These are phyloP conservation scores for Subacronicta megacephala DNA, from an alignment of 2,888 invertebrate genomes.

Conservation along the genomic window DNA sequence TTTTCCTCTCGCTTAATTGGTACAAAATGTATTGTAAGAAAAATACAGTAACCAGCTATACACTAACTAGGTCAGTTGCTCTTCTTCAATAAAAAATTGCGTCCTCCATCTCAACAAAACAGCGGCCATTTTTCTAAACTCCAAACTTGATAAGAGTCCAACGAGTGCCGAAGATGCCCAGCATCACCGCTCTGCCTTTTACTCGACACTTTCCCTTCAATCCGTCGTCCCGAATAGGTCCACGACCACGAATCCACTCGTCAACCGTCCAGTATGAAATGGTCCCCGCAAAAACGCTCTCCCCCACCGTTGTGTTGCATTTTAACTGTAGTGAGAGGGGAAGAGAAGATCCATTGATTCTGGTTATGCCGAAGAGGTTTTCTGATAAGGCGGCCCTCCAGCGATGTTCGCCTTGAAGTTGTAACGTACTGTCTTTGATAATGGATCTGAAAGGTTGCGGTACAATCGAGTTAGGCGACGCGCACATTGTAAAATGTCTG, in stretches of 20 bases:
- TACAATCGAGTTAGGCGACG: conserved; percentile 51
- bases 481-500: conserved; percentile 34
- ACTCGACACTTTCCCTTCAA: conserved; percentile 56
- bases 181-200: conserved; percentile 53
- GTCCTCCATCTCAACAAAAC: conserved; percentile 35
- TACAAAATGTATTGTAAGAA: neutral
- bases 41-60: neutral
- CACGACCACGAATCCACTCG: conserved; percentile 55
- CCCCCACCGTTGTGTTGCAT: conserved; percentile 17
- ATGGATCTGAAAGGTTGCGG: conserved; percentile 66
- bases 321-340: conserved; percentile 33
- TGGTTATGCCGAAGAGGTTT: conserved; percentile 55
- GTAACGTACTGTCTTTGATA: conserved; percentile 69
- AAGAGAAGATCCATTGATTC: conserved; percentile 58
- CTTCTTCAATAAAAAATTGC: conserved; percentile 22
- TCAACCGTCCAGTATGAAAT: conserved; percentile 51
- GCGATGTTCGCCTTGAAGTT: conserved; percentile 65
- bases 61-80: conserved; percentile 3
- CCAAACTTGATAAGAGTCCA: conserved; percentile 44
- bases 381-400: conserved; percentile 67
- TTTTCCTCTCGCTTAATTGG: neutral
- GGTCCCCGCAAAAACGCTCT: conserved; percentile 49
- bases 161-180: conserved; percentile 35
- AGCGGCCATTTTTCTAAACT: conserved; percentile 53
- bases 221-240: conserved; percentile 53